Base-by-base conservation (phyloP, 2,113 vertebrate genomes). In the Poeciliopsis prolifica region DNA sequence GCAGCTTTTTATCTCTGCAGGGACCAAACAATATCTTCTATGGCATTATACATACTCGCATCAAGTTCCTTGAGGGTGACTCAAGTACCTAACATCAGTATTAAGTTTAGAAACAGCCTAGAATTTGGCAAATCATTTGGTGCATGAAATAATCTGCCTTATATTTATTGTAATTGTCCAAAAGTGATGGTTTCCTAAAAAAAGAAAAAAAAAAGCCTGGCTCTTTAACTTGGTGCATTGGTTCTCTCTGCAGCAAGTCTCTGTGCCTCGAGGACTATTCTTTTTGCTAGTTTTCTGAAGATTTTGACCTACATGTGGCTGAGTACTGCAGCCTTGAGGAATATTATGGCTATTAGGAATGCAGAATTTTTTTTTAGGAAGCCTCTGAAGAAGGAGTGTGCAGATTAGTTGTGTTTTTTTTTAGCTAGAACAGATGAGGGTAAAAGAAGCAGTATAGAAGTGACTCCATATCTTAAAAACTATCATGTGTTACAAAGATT, bases 1-100 rank as follows among this genome's bases (percentile, higher is more conserved):
- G 91, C 92, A 91, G 87, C 68, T 87, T 65, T 80, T 67, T 74
- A 77, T 42, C 75, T 84, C 87, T 88, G 88, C 89, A 88, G 86
- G 85, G 71, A 63, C 4, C 65, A 63, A 61, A 78, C 12, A 82
- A 68, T 69, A 72, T 82, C 68, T 63, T 73, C 31, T 60, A 74
- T 66, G 29, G 75, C 22, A 58, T 70, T 61, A n/a, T 30, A 70
- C 31, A 29, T 29, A 5, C 44, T 48, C 31, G 1, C 30, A 40
- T 61, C 5, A 61, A 68, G 40, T 70, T 76, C 58, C 37, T 17
- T 74, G 68, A 0, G 29, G 37, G 10, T 35, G 9, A 60, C 62
- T 62, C 35, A 29, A 14, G 72, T 10, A 61, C 11, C 69, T 2
- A 2, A 72, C 24, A 4, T 48, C 19, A 28, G 22, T 35, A 40